Conservation (phyloP, 2,888 invertebrate species). For the Trichogramma dendrolimi region DNA sequence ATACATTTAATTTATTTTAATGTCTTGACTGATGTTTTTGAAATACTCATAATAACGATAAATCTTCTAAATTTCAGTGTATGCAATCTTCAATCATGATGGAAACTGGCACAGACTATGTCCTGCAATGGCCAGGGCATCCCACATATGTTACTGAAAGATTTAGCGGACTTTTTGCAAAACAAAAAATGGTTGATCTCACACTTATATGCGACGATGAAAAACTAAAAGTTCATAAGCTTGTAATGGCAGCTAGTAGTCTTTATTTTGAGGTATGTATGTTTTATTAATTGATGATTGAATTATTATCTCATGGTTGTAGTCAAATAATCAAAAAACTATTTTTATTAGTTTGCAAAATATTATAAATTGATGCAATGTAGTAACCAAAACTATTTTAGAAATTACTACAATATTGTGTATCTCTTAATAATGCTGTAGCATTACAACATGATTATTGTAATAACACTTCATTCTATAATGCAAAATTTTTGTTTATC, state of each 20-base stretch:
- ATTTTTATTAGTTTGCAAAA: background rate
- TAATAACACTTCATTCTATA: background rate
- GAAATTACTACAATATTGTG: background rate
- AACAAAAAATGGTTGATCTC: slow-evolving; percentile 70
- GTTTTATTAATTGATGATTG: background rate
- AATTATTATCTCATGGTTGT: no score
- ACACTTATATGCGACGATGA: slow-evolving; percentile 72
- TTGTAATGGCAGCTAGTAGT: slow-evolving; percentile 69
- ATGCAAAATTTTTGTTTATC: slow-evolving; percentile 13
- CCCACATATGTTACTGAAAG: slow-evolving; percentile 65
- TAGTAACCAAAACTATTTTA: background rate
- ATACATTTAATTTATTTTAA: background rate
- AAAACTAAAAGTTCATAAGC: slow-evolving; percentile 70
- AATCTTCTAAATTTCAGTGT: slow-evolving; percentile 11
- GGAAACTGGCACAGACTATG: slow-evolving; percentile 51
- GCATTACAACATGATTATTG: background rate
- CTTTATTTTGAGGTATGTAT: slow-evolving; percentile 66
- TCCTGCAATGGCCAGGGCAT: slow-evolving; percentile 68
- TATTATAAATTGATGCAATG: background rate
- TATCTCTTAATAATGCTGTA: background rate
- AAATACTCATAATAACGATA: no score
- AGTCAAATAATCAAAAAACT: no score
- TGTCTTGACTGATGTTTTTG: background rate
- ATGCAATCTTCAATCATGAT: slow-evolving; percentile 36
- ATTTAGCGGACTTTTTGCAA: slow-evolving; percentile 68